Evolutionary conservation across 1,140 invertebrate genomes (phyloP).

Genomic region (Lamellibrachia luymesi): DNA sequence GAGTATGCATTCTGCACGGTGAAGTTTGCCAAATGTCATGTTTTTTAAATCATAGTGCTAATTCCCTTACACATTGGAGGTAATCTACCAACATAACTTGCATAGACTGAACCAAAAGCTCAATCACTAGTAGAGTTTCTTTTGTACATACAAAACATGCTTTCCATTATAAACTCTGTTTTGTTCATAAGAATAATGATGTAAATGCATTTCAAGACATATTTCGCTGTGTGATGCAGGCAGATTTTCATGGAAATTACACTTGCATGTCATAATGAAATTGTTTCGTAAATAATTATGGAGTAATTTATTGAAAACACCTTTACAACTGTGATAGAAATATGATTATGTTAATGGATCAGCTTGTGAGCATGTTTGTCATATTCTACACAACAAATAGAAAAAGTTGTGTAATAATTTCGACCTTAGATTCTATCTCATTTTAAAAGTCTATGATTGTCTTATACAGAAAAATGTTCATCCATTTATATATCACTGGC

Average conservation of each 20-base stretch:
- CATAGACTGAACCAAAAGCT: too few species aligned
- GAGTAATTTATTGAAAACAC: background rate
- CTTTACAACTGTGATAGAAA: background rate
- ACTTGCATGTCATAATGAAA: background rate
- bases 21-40: background rate
- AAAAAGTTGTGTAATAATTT: background rate
- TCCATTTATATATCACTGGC: too few species aligned
- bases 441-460: background rate
- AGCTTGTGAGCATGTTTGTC: too few species aligned
- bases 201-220: background rate
- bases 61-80: background rate
- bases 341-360: too few species aligned
- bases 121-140: too few species aligned
- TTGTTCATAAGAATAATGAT: too few species aligned
- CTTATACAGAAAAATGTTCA: too few species aligned
- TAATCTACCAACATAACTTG: background rate
- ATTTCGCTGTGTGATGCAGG: background rate
- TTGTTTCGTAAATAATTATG: background rate
- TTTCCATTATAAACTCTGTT: too few species aligned
- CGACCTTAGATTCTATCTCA: background rate
- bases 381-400: background rate
- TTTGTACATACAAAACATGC: too few species aligned
- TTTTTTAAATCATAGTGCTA: background rate
- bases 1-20: too few species aligned
- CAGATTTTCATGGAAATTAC: background rate